Evolutionary conservation across 2,888 invertebrate genomes (phyloP), one percentile per base, ranked within the genome.

Genomic region (Polia nebulosa): DNA sequence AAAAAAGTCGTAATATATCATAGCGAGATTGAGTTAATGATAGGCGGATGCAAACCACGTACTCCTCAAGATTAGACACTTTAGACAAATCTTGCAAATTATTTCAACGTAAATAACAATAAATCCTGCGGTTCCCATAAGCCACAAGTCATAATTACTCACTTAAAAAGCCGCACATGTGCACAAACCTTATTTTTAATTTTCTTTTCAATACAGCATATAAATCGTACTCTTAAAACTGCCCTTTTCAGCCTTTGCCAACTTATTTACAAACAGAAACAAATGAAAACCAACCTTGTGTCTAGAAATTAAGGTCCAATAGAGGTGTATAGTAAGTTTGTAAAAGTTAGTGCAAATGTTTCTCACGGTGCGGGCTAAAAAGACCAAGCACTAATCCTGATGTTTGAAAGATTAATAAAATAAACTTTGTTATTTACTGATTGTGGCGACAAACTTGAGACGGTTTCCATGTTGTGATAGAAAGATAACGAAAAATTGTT

Each of bases 341-440:
- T 59, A 41, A 51, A 51, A 13, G 25, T 57, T 25, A 20, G 13
- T 47, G 36, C 39, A 11, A 69, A 47, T 15, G 15, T 5, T 75
- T 75, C 74, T 63, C 74, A 76, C 71, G 74, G 17, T 41, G 0
- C 8, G 0, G 11, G 15, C n/a, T 63, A 41, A 75, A 62, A 61
- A 69, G 13, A 57, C 25, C 7, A 66, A 55, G 17, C 2, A n/a
- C 4, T 41, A 34, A 51, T 53, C 15, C 34, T 27, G 45, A 58
- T 72, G 53, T 45, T 49, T 55, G 11, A 44, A 58, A 55, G 34
- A 72, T 59, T 59, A 72, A 58, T 73, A n/a, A 20, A 57, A 75
- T 73, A 69, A 73, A 75, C 25, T 61, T 69, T 47, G 32, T 69
- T 61, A 53, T 75, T 69, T 75, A 75, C 61, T 57, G 51, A 51